Base-by-base conservation (phyloP, 92 coral and sea anemone genomes). In the Nematostella vectensis region DNA sequence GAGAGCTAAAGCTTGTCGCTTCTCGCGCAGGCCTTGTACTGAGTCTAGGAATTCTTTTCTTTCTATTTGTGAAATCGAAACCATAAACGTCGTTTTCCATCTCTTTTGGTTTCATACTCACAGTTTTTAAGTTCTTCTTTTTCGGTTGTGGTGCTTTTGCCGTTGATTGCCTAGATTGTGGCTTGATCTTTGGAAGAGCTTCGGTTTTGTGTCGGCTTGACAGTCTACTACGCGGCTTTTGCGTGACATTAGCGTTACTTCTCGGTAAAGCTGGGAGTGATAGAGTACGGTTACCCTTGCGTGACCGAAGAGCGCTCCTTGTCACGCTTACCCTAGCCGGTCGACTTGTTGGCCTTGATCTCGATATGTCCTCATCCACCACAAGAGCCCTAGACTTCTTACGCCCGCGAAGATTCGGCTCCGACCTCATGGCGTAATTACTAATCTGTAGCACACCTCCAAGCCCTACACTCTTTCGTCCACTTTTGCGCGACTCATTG, bases 11-110 rank as follows among this genome's bases (percentile, higher is more conserved):
- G 15, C 42, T 25, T 1, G 71, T 53, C 1, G 33, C 71, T n/a
- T 47, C 63, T 11, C 20, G 58, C 12, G 47, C 22, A 4, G 81
- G 88, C 26, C 88, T 77, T 26, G 74, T 70, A 51, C 73, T 75
- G 0, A 63, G 73, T 58, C 75, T 85, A 11, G 75, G 83, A 21
- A 80, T 57, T 57, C 78, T 50, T 49, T 80, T 85, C 24, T 65
- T 59, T 21, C 76, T 53, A 25, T 67, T 29, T 21, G 40, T 61
- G 59, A 61, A 61, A 29, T 73, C 87, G 10, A 27, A 48, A 8
- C 69, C 61, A 3, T 64, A 58, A 11, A 62, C 58, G 27, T 62
- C 67, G 16, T 37, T 57, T 21, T 59, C 70, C 4, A 24, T 11
- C 55, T 40, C 61, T 47, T 55, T 47, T 36, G 22, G 30, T 38